Conservation (phyloP, 2,113 vertebrate species). For the Larimichthys crocea region DNA sequence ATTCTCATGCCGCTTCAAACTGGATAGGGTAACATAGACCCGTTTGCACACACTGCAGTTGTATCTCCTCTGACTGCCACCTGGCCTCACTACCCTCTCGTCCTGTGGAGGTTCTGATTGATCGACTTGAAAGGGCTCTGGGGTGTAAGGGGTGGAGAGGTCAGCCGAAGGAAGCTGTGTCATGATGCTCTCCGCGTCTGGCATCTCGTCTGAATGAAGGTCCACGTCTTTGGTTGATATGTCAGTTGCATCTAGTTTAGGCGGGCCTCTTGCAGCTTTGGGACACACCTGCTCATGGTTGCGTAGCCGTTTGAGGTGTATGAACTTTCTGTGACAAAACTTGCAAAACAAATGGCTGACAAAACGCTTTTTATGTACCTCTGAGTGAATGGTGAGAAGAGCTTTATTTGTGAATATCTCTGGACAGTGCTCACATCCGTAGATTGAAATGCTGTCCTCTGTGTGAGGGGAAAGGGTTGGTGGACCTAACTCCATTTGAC, state of each 20-base stretch:
- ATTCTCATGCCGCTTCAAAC: slow-evolving; percentile 95
- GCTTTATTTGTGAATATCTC: slow-evolving; percentile 89
- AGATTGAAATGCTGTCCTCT: slow-evolving; percentile 77
- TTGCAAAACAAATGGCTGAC: slow-evolving; percentile 90
- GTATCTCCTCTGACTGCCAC: slow-evolving; percentile 90
- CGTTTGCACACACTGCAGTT: slow-evolving; percentile 95
- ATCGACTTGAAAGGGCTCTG: slow-evolving; percentile 44
- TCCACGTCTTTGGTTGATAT: slow-evolving; percentile 49
- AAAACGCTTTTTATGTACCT: slow-evolving; percentile 90
- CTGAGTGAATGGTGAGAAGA: slow-evolving; percentile 86
- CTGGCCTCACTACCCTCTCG: slow-evolving; percentile 85
- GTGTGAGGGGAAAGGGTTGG: slow-evolving; percentile 80
- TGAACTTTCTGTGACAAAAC: slow-evolving; percentile 93
- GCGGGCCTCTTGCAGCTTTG: slow-evolving; percentile 56
- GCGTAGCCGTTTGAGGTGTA: slow-evolving; percentile 89
- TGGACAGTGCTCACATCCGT: slow-evolving; percentile 88
- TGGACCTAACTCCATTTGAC: slow-evolving; percentile 70
- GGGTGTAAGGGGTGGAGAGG: slow-evolving; percentile 28
- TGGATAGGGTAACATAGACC: slow-evolving; percentile 95
- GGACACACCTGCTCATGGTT: slow-evolving; percentile 91
- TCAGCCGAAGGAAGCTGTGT: slow-evolving; percentile 42
- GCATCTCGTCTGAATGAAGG: slow-evolving; percentile 28
- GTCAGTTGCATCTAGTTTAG: slow-evolving; percentile 66
- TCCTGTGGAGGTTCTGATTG: slow-evolving; percentile 64
- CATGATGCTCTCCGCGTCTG: slow-evolving; percentile 22